Conservation (phyloP, 2,797 vertebrate genomes). For the Gastrophryne carolinensis region DNA sequence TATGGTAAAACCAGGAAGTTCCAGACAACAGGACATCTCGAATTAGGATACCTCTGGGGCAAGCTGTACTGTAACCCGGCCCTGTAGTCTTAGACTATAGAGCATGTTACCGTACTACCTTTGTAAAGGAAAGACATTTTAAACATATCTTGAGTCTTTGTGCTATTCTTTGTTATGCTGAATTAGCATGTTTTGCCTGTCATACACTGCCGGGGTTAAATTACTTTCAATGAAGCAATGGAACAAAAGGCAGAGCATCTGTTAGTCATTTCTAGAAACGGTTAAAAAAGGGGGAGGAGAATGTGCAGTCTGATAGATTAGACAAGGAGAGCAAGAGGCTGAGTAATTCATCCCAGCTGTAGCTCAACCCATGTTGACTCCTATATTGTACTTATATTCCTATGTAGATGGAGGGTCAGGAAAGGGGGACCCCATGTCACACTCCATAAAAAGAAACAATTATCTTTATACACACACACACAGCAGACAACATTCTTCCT, state of each 20-base stretch:
- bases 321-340: slow-evolving; percentile 22
- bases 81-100: no score
- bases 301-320: slow-evolving; percentile 29
- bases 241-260: slow-evolving; percentile 45
- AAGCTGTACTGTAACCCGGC: no score
- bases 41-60: no score
- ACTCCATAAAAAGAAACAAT: slow-evolving; percentile 18
- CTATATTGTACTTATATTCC: slow-evolving; percentile 31
- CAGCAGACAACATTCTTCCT: slow-evolving; percentile 1
- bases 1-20: no score
- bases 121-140: no score
- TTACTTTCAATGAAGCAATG: slow-evolving; percentile 41
- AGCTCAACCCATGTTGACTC: not conserved
- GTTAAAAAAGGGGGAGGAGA: slow-evolving; percentile 37
- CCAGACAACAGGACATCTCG: no score
- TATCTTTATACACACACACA: not conserved
- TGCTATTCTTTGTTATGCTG: not conserved
- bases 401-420: slow-evolving; percentile 20
- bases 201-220: slow-evolving; percentile 9
- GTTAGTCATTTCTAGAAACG: slow-evolving; percentile 50
- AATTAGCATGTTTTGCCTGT: not conserved
- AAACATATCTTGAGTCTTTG: no score
- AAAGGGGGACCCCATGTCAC: slow-evolving; percentile 10
- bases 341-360: slow-evolving; percentile 48
- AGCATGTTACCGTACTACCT: no score